These are phyloP conservation scores for Colossoma macropomum DNA, from an alignment of 2,113 vertebrate species.

Conservation along the genomic window DNA sequence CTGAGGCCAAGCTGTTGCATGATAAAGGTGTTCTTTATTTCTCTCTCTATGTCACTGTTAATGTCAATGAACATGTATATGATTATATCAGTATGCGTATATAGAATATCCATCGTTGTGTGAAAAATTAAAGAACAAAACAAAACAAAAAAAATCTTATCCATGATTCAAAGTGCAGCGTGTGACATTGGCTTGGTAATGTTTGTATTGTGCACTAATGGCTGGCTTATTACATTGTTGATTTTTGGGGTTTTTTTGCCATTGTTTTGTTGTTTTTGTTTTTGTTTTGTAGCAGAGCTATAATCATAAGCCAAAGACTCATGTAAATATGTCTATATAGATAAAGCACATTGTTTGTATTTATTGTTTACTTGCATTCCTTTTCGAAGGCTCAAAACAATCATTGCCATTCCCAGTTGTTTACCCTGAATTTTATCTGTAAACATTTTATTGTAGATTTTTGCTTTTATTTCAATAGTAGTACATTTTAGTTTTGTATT, in stretches of 20 bases:
- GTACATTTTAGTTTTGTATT: conserved; percentile 66
- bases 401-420: conserved; percentile 81
- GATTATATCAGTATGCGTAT: conserved; percentile 27
- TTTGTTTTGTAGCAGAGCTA: conserved; percentile 84
- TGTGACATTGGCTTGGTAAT: conserved; percentile 84
- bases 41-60: conserved; percentile 51
- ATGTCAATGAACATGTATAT: conserved; percentile 46
- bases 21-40: conserved; percentile 75
- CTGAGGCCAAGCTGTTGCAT: conserved; percentile 81
- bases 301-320: conserved; percentile 99
- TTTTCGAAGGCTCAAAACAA: conserved; percentile 89
- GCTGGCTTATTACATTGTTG: conserved; percentile 84
- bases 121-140: conserved; percentile 66
- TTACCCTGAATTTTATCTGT: conserved; percentile 81
- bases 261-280: conserved; percentile 60
- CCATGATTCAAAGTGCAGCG: conserved; percentile 76
- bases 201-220: conserved; percentile 91
- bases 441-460: conserved; percentile 87
- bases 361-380: conserved; percentile 98
- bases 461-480: conserved; percentile 82
- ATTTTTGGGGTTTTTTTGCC: conserved; percentile 62
- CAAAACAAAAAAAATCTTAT: conserved; percentile 72
- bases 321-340: conserved; percentile 99
- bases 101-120: conserved; percentile 47
- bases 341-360: conserved; percentile 98